These are phyloP conservation scores for Promerops cafer DNA, from an alignment of 2,113 vertebrate genomes.

Conservation along the genomic window DNA sequence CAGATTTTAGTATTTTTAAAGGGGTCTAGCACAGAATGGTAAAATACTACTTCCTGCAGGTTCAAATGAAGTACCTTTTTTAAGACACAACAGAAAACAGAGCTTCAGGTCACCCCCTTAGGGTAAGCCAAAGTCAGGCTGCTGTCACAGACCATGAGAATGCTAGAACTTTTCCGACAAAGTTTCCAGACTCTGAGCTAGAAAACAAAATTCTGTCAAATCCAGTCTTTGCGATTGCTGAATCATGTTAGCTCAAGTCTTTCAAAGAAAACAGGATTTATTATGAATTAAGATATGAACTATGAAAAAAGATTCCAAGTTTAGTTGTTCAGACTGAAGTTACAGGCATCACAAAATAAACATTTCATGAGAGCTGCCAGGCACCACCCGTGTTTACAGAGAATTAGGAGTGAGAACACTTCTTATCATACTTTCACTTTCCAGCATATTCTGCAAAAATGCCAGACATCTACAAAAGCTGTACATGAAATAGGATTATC, in stretches of 20 bases:
- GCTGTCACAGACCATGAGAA: not conserved
- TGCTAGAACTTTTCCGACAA: not conserved
- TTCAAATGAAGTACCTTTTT: not conserved
- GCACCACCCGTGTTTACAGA: not conserved
- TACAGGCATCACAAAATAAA: not conserved
- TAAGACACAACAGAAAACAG: not conserved
- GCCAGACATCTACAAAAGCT: not conserved
- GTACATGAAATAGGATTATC: not conserved
- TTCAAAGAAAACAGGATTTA: not conserved
- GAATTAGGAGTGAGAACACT: not conserved
- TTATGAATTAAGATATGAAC: not conserved
- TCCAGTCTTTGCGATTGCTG: not conserved
- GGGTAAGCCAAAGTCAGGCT: not conserved
- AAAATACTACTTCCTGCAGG: not conserved
- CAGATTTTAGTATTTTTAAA: not conserved
- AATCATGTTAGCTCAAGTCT: not conserved
- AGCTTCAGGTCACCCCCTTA: not conserved
- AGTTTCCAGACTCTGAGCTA: not conserved
- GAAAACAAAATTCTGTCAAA: not conserved
- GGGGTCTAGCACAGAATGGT: not conserved
- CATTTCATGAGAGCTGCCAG: not conserved
- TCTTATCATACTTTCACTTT: not conserved
- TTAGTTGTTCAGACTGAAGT: not conserved
- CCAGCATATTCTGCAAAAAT: not conserved
- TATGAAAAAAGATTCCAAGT: not conserved